A percentile compares a stretch with the other conserved stretches of the same genome.
Conservation (phyloP, 2,797 vertebrate genomes). For the Chelonia mydas region DNA sequence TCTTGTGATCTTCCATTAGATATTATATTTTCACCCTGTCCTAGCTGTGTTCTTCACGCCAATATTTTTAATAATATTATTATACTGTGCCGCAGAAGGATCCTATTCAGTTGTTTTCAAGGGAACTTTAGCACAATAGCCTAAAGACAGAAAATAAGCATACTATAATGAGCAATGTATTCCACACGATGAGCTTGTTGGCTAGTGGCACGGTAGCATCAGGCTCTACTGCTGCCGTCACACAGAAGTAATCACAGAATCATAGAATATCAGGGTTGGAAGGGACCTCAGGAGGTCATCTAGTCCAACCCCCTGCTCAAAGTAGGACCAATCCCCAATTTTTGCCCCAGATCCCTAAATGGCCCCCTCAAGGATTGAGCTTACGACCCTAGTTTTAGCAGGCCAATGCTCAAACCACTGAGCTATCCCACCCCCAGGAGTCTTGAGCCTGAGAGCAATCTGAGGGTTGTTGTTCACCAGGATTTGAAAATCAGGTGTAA, state of each 20-base stretch:
- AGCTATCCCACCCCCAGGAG: too few species aligned
- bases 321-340: too few species aligned
- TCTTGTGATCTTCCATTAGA: slow-evolving; percentile 8
- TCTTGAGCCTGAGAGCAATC: slow-evolving; percentile 49
- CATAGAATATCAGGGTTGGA: too few species aligned
- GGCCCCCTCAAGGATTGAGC: too few species aligned
- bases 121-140: slow-evolving; percentile 57
- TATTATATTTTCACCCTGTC: neutral
- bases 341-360: too few species aligned
- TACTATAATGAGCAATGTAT: slow-evolving; percentile 56
- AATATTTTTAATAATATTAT: slow-evolving; percentile 68
- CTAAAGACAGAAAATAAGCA: slow-evolving; percentile 61
- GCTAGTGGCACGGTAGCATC: slow-evolving; percentile 24
- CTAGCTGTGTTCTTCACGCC: slow-evolving; percentile 47
- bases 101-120: slow-evolving; percentile 42
- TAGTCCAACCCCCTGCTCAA: too few species aligned
- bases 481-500: slow-evolving; percentile 48
- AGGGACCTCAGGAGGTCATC: too few species aligned
- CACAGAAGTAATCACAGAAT: too few species aligned
- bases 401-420: too few species aligned
- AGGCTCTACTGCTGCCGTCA: slow-evolving; percentile 27
- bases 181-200: slow-evolving; percentile 54
- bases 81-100: slow-evolving; percentile 32
- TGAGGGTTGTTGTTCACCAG: slow-evolving; percentile 49
- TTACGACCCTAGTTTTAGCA: too few species aligned